phyloP scores from a whole-genome alignment of 2,797 vertebrate genomes.

The Chelmon rostratus region DNA sequence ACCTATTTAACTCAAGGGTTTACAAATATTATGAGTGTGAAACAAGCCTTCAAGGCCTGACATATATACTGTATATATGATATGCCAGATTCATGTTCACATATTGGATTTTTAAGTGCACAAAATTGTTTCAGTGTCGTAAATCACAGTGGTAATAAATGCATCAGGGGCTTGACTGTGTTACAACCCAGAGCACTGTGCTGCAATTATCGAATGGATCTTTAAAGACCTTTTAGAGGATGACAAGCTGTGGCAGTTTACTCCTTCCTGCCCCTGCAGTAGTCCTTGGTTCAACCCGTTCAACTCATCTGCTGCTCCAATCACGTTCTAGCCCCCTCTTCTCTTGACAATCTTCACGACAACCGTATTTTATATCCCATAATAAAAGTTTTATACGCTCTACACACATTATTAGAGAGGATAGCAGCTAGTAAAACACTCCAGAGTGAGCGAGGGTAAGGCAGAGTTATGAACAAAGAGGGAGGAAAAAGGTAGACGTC shows the following conservation, averaged over 20 bases:
- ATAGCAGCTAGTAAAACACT: constrained; percentile 85
- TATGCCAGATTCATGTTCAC: constrained; percentile 26
- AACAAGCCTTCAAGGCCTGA: constrained; percentile 12
- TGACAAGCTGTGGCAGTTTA: constrained; percentile 47
- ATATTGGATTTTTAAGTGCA: constrained; percentile 20
- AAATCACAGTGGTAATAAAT: constrained; percentile 55
- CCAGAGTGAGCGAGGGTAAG: constrained; percentile 69
- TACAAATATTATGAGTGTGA: constrained; percentile 37
- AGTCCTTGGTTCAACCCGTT: constrained; percentile 72
- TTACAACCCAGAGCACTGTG: constrained; percentile 50
- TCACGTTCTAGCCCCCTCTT: constrained; percentile 63
- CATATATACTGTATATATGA: not conserved
- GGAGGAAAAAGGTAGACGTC: constrained; percentile 37
- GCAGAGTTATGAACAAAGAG: constrained; percentile 75
- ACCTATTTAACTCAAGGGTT: constrained; percentile 40
- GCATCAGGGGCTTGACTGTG: constrained; percentile 27
- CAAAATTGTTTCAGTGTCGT: constrained; percentile 44
- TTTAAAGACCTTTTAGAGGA: constrained; percentile 64
- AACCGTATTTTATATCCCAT: constrained; percentile 83
- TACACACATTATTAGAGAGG: constrained; percentile 86
- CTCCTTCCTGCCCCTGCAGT: constrained; percentile 65
- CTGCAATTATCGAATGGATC: constrained; percentile 57
- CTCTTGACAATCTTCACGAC: constrained; percentile 78
- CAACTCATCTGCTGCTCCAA: constrained; percentile 76
- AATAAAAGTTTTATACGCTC: constrained; percentile 86